These are phyloP conservation scores for Atlantisia rogersi DNA, from an alignment of 2,113 vertebrate genomes.

Conservation along the genomic window DNA sequence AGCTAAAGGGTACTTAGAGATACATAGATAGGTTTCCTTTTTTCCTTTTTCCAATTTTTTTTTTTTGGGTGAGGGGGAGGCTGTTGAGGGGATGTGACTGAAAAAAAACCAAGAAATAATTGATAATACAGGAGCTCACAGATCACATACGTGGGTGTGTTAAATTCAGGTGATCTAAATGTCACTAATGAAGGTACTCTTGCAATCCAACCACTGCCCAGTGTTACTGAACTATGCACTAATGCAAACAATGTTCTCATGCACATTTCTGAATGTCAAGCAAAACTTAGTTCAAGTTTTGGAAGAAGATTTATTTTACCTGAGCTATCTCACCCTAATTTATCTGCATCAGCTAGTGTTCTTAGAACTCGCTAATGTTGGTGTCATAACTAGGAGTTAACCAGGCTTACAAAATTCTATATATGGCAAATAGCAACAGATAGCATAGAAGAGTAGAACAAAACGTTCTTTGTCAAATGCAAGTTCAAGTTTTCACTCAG, in stretches of 20 bases:
- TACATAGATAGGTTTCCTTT: too few species aligned
- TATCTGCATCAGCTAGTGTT: background rate
- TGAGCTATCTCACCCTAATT: background rate
- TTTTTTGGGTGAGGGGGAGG: background rate
- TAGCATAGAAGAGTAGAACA: conserved; percentile 32
- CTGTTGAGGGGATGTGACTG: background rate
- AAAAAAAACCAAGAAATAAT: background rate
- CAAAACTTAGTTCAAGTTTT: background rate
- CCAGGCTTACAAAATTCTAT: background rate
- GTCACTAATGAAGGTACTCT: background rate
- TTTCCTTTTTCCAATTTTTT: too few species aligned
- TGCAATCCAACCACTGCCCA: background rate
- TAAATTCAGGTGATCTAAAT: background rate
- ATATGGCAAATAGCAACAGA: conserved; percentile 36
- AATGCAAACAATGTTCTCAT: background rate
- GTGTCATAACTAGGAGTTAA: background rate
- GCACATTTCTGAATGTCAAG: background rate
- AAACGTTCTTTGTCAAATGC: conserved; percentile 64
- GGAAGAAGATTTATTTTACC: background rate
- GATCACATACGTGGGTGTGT: background rate
- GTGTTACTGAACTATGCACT: background rate
- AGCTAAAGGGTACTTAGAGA: background rate
- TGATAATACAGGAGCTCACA: background rate
- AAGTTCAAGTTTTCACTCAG: conserved; percentile 67
- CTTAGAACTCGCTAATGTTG: background rate